Evolutionary conservation across 2,113 vertebrate species (phyloP).

Genomic region (Phalacrocorax pelagicus): DNA sequence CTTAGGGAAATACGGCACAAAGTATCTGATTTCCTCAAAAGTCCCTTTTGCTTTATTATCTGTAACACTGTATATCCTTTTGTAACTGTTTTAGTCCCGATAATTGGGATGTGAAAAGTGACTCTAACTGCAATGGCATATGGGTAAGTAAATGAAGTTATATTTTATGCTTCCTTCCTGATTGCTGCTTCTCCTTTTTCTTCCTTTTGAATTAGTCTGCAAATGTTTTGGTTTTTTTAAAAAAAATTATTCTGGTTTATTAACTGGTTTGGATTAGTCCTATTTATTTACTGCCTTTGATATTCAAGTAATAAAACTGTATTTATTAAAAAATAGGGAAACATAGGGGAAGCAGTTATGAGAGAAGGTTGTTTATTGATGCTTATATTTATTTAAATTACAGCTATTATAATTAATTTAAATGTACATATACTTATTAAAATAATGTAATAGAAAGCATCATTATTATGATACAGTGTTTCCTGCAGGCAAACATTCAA

Average conservation of each 20-base stretch:
- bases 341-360: background rate
- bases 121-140: slow-evolving; percentile 83
- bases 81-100: slow-evolving; percentile 59
- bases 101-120: slow-evolving; percentile 70
- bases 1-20: background rate
- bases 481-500: background rate
- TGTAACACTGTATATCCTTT: background rate
- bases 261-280: background rate
- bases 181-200: background rate
- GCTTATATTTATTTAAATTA: slow-evolving; percentile 30
- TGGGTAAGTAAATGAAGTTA: slow-evolving; percentile 69
- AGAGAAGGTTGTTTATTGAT: background rate
- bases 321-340: background rate
- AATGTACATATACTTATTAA: background rate
- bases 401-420: background rate
- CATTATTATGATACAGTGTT: background rate
- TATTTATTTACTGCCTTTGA: background rate
- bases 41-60: background rate
- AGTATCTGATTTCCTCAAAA: background rate
- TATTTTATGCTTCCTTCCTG: background rate
- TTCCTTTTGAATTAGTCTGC: background rate
- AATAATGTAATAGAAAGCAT: background rate
- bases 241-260: background rate
- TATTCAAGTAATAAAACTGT: background rate
- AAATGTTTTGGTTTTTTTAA: background rate